Conservation (phyloP, 1,140 invertebrate genomes). For the Drosophila sulfurigaster region DNA sequence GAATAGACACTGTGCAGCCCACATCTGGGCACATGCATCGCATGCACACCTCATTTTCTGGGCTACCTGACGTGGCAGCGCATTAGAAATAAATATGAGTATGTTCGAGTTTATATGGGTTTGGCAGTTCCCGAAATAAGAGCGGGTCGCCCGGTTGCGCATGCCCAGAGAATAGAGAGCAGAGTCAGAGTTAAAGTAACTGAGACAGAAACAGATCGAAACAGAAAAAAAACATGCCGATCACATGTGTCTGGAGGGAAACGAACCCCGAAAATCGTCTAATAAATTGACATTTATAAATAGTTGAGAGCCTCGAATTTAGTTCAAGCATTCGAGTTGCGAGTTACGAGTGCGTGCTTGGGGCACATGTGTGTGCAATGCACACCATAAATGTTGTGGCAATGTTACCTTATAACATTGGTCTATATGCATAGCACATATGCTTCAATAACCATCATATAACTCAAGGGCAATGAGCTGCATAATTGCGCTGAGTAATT, state of each 20-base stretch:
- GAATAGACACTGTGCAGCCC: conserved; percentile 42
- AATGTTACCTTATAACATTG: conserved; percentile 48
- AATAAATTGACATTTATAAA: conserved; percentile 72
- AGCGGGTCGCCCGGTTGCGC: conserved; percentile 59
- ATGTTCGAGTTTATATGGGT: conserved; percentile 54
- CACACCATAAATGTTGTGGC: conserved; percentile 54
- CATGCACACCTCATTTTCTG: conserved; percentile 66
- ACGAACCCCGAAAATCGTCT: conserved; percentile 65
- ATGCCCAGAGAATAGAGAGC: conserved; percentile 50
- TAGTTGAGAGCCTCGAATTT: conserved; percentile 39
- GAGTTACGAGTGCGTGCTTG: conserved; percentile 45
- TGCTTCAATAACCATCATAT: conserved; percentile 60
- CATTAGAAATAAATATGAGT: conserved; percentile 21
- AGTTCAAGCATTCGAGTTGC: conserved; percentile 45
- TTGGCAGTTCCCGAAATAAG: conserved; percentile 64
- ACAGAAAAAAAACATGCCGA: conserved; percentile 56
- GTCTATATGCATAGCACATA: conserved; percentile 23
- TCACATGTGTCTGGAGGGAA: conserved; percentile 49
- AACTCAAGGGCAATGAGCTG: conserved; percentile 82
- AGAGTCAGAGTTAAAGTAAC: conserved; percentile 35
- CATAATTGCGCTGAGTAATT: conserved; percentile 83
- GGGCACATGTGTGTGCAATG: conserved; percentile 66
- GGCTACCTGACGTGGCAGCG: conserved; percentile 66
- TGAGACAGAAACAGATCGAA: conserved; percentile 51
- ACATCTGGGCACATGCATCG: conserved; percentile 43